phyloP scores from a whole-genome alignment of 1,140 invertebrate species.

The Bicyclus anynana region DNA sequence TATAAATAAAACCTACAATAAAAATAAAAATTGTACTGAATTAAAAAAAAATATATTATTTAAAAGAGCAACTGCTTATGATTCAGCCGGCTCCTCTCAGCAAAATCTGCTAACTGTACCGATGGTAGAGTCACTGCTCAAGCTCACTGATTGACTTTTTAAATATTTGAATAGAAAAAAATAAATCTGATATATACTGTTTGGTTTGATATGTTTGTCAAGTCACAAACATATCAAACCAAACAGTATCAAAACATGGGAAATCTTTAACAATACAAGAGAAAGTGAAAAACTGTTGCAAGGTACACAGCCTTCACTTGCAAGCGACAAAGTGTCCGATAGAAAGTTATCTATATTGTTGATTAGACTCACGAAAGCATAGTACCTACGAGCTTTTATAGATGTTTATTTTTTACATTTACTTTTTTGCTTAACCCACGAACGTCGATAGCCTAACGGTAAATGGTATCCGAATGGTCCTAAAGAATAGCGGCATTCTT shows the following conservation, averaged over 20 bases:
- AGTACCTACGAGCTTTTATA: constrained; percentile 14
- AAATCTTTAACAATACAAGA: constrained; percentile 1
- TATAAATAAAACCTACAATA: too few species aligned
- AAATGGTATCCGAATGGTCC: background rate
- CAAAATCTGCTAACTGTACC: too few species aligned
- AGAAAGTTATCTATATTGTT: constrained; percentile 32
- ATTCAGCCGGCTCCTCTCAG: too few species aligned
- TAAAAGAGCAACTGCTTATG: too few species aligned
- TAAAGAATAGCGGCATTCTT: background rate
- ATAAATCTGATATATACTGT: too few species aligned
- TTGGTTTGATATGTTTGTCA: too few species aligned
- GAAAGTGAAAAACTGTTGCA: constrained; percentile 25
- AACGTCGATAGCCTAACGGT: background rate
- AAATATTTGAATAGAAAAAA: too few species aligned
- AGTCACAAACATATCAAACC: background rate
- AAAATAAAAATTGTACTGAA: too few species aligned
- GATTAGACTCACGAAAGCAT: constrained; percentile 28
- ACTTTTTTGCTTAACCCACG: background rate
- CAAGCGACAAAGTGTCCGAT: constrained; percentile 12
- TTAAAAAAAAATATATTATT: too few species aligned
- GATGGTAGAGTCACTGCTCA: too few species aligned
- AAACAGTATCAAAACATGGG: constrained; percentile 1
- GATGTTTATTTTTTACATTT: background rate
- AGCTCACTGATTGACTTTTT: too few species aligned
- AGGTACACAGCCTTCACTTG: constrained; percentile 4